Conservation (phyloP, 2,888 invertebrate genomes). For the Bombylius discolor region DNA sequence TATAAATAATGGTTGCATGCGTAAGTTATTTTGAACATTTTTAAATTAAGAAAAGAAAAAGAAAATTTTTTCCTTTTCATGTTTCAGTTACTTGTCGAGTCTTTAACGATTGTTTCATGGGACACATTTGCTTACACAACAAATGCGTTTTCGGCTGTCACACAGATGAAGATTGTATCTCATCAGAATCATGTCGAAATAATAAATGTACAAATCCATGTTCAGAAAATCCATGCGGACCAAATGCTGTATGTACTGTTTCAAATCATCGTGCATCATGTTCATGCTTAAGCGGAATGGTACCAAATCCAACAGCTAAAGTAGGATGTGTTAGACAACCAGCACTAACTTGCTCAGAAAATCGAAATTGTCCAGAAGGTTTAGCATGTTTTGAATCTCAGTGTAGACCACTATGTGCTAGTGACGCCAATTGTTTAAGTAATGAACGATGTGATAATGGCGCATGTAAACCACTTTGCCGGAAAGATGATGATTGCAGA, state of each 20-base stretch:
- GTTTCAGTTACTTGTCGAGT: constrained; percentile 66
- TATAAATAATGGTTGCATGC: constrained; percentile 62
- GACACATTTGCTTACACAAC: constrained; percentile 76
- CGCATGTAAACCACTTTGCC: constrained; percentile 71
- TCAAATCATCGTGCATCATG: constrained; percentile 71
- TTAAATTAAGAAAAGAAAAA: neutral
- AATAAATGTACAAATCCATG: constrained; percentile 75
- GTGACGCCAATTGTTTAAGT: constrained; percentile 60
- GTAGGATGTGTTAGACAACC: constrained; percentile 77
- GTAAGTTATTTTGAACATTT: constrained; percentile 40
- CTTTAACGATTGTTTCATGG: constrained; percentile 84
- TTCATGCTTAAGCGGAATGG: constrained; percentile 62
- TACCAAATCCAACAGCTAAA: constrained; percentile 78
- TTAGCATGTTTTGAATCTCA: constrained; percentile 58
- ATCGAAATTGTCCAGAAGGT: constrained; percentile 59
- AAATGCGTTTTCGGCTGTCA: constrained; percentile 79
- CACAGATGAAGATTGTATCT: constrained; percentile 75
- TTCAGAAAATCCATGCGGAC: constrained; percentile 63
- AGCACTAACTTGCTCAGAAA: constrained; percentile 57
- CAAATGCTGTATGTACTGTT: constrained; percentile 68
- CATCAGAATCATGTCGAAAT: constrained; percentile 66
- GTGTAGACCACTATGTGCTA: constrained; percentile 67
- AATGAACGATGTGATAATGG: constrained; percentile 59
- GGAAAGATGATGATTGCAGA: constrained; percentile 73
- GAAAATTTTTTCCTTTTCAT: neutral